These are phyloP conservation scores for Halictus quadricinctus DNA, from an alignment of 2,888 invertebrate genomes.

Conservation along the genomic window DNA sequence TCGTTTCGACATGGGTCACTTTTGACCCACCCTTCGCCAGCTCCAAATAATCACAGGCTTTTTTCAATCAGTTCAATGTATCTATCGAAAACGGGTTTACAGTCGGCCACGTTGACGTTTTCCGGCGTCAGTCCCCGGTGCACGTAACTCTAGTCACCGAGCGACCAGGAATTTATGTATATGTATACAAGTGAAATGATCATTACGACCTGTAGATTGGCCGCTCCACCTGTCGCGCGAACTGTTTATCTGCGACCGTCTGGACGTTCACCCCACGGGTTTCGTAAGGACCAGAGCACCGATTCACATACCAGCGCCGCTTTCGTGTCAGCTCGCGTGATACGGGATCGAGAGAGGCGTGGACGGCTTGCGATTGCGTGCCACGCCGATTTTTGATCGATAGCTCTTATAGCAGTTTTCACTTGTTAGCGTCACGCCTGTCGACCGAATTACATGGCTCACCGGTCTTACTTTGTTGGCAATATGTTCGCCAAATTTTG, in stretches of 20 bases:
- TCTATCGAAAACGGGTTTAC: neutral
- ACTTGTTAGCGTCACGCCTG: neutral
- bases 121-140: neutral
- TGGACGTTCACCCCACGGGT: constrained; percentile 68
- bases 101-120: neutral
- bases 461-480: neutral
- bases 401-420: neutral
- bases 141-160: neutral
- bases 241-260: constrained; percentile 41
- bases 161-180: constrained; percentile 8
- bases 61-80: neutral
- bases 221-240: constrained; percentile 39
- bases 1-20: neutral
- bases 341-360: constrained; percentile 30
- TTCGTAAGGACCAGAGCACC: constrained; percentile 74
- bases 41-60: neutral
- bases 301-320: constrained; percentile 57
- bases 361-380: constrained; percentile 36
- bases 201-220: constrained; percentile 50
- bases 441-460: neutral
- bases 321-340: constrained; percentile 34
- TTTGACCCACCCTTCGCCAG: neutral
- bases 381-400: constrained; percentile 20
- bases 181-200: constrained; percentile 48
- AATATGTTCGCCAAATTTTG: neutral